phyloP scores from a whole-genome alignment of 1,140 invertebrate genomes.

The Hyposmocoma kahamanoa region DNA sequence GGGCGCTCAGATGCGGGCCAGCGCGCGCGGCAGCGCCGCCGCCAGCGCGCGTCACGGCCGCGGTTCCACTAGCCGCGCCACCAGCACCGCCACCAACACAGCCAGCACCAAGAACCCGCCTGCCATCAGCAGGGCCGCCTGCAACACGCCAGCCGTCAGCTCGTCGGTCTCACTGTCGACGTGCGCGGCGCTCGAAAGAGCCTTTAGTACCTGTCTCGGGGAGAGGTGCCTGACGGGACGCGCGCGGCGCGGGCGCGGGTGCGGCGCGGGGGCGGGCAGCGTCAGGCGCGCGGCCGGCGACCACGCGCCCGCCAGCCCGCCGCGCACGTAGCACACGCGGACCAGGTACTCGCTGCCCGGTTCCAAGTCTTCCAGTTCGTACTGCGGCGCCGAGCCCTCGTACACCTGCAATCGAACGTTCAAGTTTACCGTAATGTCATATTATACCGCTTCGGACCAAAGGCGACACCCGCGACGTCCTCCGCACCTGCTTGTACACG shows the following conservation, averaged over 20 bases:
- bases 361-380: constrained; percentile 78
- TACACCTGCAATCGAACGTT: constrained; percentile 83
- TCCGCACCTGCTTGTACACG: constrained; percentile 42
- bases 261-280: constrained; percentile 26
- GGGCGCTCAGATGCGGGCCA: constrained; percentile 32
- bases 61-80: constrained; percentile 70
- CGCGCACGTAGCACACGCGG: constrained; percentile 82
- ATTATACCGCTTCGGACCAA: too few species aligned
- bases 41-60: constrained; percentile 47
- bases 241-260: constrained; percentile 17
- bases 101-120: constrained; percentile 77
- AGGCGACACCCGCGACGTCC: too few species aligned
- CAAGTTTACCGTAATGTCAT: too few species aligned
- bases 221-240: constrained; percentile 19
- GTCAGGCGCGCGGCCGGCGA: constrained; percentile 76
- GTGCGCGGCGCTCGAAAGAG: too few species aligned
- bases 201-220: not conserved
- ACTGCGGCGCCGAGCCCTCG: constrained; percentile 78
- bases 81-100: constrained; percentile 77
- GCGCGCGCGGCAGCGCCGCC: constrained; percentile 37
- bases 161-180: constrained; percentile 3
- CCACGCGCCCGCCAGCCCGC: constrained; percentile 78
- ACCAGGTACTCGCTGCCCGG: constrained; percentile 82
- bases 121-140: constrained; percentile 78
- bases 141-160: constrained; percentile 75